phyloP scores from a whole-genome alignment of 1,140 invertebrate genomes.

The Zelostemma sp. region DNA sequence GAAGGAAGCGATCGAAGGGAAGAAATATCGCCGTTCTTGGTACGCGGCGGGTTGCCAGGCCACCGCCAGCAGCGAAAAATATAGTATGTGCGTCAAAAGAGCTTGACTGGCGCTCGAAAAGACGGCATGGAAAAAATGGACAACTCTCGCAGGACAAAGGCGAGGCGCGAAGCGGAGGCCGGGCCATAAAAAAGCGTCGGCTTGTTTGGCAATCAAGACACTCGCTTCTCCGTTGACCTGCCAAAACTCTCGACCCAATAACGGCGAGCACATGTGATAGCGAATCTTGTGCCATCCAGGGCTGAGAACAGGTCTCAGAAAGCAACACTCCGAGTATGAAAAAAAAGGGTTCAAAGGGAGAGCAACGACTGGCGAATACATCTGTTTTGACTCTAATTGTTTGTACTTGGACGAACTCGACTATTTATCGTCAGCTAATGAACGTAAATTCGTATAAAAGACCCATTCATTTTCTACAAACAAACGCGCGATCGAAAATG shows the following conservation, averaged over 20 bases:
- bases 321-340: neutral
- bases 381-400: slow-evolving; percentile 33
- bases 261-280: slow-evolving; percentile 6
- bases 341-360: slow-evolving; percentile 20
- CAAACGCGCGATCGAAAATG: neutral
- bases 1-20: slow-evolving; percentile 43
- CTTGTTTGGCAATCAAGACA: slow-evolving; percentile 29
- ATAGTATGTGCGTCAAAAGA: slow-evolving; percentile 29
- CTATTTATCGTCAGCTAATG: slow-evolving; percentile 13
- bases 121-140: slow-evolving; percentile 16
- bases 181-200: slow-evolving; percentile 23
- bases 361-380: neutral
- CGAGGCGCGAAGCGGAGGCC: slow-evolving; percentile 13
- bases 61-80: slow-evolving; percentile 26
- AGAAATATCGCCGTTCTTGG: slow-evolving; percentile 39
- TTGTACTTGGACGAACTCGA: slow-evolving; percentile 20
- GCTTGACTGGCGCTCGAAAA: slow-evolving; percentile 13
- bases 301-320: neutral
- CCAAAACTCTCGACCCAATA: neutral
- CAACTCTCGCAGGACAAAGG: slow-evolving; percentile 26
- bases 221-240: slow-evolving; percentile 7
- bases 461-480: slow-evolving; percentile 10
- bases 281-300: neutral
- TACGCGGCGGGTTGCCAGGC: slow-evolving; percentile 37
- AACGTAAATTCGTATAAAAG: slow-evolving; percentile 13